Percentiles rank a stretch among this genome's conserved stretches.
Conservation (phyloP, 2,888 invertebrate genomes). For the Blastobasis adustella region DNA sequence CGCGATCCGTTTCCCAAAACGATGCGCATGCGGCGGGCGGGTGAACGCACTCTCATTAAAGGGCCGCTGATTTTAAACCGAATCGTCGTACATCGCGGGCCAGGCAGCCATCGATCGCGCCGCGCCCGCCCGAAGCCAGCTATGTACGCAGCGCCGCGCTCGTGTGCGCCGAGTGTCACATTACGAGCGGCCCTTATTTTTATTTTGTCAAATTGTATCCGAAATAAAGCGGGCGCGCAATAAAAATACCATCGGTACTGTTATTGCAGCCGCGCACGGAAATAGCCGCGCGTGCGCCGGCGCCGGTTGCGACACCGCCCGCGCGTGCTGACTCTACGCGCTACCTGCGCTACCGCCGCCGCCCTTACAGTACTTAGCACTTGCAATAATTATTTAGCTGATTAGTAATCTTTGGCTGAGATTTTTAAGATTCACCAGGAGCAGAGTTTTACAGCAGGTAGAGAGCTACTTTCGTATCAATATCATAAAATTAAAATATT, state of each 20-base stretch:
- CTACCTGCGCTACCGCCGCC: not conserved
- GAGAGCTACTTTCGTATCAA: too few species aligned
- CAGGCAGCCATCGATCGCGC: constrained; percentile 19
- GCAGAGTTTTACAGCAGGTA: too few species aligned
- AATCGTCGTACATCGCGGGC: constrained; percentile 30
- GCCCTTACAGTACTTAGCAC: not conserved
- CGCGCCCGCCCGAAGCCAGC: constrained; percentile 10
- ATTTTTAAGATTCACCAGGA: not conserved
- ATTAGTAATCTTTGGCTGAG: not conserved
- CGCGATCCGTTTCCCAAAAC: constrained; percentile 51
- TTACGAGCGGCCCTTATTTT: constrained; percentile 59
- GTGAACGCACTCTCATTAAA: constrained; percentile 71
- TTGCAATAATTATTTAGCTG: not conserved
- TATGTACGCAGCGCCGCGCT: constrained; percentile 12
- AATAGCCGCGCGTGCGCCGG: constrained; percentile 49
- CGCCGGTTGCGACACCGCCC: constrained; percentile 2
- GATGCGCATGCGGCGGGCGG: constrained; percentile 51
- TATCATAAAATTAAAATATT: too few species aligned
- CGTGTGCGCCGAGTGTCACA: constrained; percentile 29
- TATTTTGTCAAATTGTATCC: constrained; percentile 74
- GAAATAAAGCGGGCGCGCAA: constrained; percentile 70
- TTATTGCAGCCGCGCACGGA: constrained; percentile 55
- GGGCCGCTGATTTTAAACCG: constrained; percentile 49
- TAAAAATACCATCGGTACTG: constrained; percentile 72
- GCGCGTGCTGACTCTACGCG: not conserved